Percentiles rank a stretch among this genome's conserved stretches.
Evolutionary conservation across 1,140 invertebrate genomes (phyloP).

Genomic region (Drosophila mauritiana): DNA sequence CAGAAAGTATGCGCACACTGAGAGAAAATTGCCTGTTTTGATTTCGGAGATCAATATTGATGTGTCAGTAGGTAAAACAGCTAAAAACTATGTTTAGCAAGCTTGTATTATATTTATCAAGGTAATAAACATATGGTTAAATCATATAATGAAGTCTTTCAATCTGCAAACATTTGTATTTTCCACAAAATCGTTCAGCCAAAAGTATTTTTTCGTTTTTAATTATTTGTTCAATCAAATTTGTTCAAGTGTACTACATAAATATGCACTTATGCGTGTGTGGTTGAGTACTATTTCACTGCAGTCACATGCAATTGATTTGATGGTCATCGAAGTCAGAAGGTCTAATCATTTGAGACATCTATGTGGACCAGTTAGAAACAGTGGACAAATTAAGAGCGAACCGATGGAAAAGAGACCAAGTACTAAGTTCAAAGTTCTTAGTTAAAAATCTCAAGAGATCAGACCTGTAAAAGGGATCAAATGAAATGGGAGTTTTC

Average conservation of each 20-base stretch:
- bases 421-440: no score
- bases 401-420: not conserved
- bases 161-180: no score
- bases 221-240: no score
- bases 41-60: not conserved
- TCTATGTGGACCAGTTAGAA: slow-evolving; percentile 10
- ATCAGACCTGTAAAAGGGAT: no score
- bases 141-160: no score
- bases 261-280: slow-evolving; percentile 9
- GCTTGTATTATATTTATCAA: no score
- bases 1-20: slow-evolving; percentile 3
- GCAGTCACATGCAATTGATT: slow-evolving; percentile 58
- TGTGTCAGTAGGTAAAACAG: not conserved
- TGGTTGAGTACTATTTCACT: slow-evolving; percentile 22
- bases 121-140: no score
- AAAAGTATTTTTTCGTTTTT: no score
- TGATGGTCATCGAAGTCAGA: slow-evolving; percentile 41
- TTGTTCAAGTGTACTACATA: slow-evolving; percentile 4
- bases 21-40: no score
- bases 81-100: no score
- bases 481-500: slow-evolving; percentile 2
- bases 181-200: no score
- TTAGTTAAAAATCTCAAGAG: no score
- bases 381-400: not conserved
- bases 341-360: slow-evolving; percentile 37